These are phyloP conservation scores for Carcharodon carcharias DNA, from an alignment of 2,797 vertebrate genomes.

Conservation along the genomic window DNA sequence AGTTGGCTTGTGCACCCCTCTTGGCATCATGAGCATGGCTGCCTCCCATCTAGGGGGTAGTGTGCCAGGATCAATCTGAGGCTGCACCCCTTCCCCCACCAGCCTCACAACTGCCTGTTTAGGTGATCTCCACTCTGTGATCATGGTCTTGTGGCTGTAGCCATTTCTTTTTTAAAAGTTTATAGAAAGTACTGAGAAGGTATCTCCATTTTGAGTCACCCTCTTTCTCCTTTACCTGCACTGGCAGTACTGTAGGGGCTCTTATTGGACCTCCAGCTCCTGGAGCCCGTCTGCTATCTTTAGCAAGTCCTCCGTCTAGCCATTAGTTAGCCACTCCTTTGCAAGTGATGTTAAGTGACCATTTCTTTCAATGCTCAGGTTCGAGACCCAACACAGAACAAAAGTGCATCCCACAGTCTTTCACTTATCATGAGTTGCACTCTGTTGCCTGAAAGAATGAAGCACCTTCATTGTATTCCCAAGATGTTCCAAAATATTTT, in stretches of 20 bases:
- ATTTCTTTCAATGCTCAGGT: background rate
- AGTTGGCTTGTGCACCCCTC: background rate
- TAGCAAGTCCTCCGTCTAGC: too few relatives aligned
- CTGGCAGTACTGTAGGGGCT: background rate
- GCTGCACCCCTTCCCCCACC: too few relatives aligned
- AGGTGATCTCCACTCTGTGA: too few relatives aligned
- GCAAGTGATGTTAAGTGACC: background rate
- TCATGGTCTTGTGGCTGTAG: too few relatives aligned
- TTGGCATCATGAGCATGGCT: background rate
- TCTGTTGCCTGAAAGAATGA: background rate
- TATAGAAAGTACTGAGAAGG: too few relatives aligned
- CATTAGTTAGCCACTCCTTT: background rate
- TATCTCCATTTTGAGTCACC: too few relatives aligned
- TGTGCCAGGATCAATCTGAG: too few relatives aligned
- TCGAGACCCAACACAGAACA: background rate
- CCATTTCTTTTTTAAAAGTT: too few relatives aligned
- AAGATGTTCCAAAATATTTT: background rate
- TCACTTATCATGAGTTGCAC: background rate
- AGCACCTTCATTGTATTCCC: background rate
- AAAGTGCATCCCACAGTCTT: background rate
- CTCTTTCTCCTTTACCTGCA: background rate
- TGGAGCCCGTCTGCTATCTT: too few relatives aligned
- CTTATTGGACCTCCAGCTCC: too few relatives aligned
- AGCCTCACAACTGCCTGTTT: too few relatives aligned
- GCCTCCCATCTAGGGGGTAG: too few relatives aligned